A percentile compares a stretch with the other conserved stretches of the same genome.
Evolutionary conservation across 1,140 invertebrate species (phyloP).

Genomic region (Drosophila kepulauana): DNA sequence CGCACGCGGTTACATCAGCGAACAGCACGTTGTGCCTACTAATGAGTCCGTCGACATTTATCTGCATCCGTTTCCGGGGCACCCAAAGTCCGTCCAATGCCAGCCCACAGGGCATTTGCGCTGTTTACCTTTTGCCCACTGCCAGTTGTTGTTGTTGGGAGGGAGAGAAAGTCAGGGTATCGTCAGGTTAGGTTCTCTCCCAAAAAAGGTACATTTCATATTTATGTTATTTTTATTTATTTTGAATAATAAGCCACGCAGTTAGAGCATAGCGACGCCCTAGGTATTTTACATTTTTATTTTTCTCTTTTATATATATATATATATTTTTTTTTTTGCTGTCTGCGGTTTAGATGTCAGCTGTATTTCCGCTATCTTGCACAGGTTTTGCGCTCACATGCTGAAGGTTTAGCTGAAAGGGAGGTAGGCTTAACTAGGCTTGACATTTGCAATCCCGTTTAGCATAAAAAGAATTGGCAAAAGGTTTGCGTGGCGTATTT

Average conservation of each 20-base stretch:
- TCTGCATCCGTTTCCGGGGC: conserved; percentile 60
- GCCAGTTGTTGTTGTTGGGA: no score
- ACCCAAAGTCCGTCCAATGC: not conserved
- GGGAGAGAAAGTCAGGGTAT: not conserved
- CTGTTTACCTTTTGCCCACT: not conserved
- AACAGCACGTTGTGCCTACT: conserved; percentile 68
- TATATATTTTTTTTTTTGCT: not conserved
- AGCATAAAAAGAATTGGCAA: conserved; percentile 53
- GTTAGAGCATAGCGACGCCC: not conserved
- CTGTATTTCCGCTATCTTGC: conserved; percentile 55
- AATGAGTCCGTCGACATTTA: conserved; percentile 74
- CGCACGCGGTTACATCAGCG: conserved; percentile 40
- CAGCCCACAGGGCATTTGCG: conserved; percentile 1
- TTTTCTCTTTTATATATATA: not conserved
- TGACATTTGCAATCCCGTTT: conserved; percentile 59
- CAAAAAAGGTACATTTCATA: not conserved
- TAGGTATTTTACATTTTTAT: not conserved
- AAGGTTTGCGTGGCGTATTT: not conserved
- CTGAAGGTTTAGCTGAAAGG: conserved; percentile 11
- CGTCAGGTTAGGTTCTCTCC: not conserved
- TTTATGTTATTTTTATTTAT: conserved; percentile 8
- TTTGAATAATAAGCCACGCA: conserved; percentile 1
- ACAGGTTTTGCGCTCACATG: conserved; percentile 41
- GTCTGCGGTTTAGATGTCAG: conserved; percentile 36
- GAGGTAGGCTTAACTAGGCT: conserved; percentile 30